A percentile compares a stretch with the other conserved stretches of the same genome.
Conservation (phyloP, 2,797 vertebrate genomes). For the Trichosurus vulpecula region DNA sequence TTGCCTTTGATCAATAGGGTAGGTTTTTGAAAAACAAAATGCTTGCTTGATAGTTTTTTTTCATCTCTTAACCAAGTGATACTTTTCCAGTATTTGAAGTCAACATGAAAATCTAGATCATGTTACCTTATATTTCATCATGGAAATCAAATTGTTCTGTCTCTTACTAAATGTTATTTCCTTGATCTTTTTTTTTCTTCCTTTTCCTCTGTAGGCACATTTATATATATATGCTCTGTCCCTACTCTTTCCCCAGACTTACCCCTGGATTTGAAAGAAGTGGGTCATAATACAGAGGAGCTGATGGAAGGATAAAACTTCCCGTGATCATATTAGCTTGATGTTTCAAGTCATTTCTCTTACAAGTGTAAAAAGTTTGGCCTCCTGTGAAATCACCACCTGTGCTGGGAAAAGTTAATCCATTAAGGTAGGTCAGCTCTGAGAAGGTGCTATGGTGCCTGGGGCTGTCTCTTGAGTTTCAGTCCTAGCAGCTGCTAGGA, state of each 20-base stretch:
- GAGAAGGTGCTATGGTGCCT: conserved; percentile 86
- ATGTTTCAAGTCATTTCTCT: conserved; percentile 83
- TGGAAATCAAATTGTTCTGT: not conserved
- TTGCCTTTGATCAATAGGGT: not conserved
- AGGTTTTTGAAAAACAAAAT: not conserved
- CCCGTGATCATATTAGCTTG: conserved; percentile 64
- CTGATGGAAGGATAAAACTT: conserved; percentile 68
- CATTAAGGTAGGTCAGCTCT: conserved; percentile 88
- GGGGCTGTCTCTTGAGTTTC: conserved; percentile 89
- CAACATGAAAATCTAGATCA: not conserved
- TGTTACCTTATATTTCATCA: not conserved
- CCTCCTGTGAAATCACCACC: conserved; percentile 87
- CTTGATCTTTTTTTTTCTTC: not conserved
- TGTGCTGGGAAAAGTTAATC: conserved; percentile 90
- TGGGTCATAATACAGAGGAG: conserved; percentile 46
- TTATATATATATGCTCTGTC: not conserved
- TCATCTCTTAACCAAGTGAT: not conserved
- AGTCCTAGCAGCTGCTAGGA: conserved; percentile 91
- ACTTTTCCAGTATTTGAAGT: not conserved
- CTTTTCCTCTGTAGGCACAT: conserved; percentile 2
- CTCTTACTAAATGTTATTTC: not conserved
- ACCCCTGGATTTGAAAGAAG: not conserved
- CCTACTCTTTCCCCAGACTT: not conserved
- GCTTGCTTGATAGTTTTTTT: not conserved
- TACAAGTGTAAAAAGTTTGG: conserved; percentile 86